These are phyloP conservation scores for Bombus pyrosoma DNA, from an alignment of 1,140 invertebrate genomes.

Conservation along the genomic window DNA sequence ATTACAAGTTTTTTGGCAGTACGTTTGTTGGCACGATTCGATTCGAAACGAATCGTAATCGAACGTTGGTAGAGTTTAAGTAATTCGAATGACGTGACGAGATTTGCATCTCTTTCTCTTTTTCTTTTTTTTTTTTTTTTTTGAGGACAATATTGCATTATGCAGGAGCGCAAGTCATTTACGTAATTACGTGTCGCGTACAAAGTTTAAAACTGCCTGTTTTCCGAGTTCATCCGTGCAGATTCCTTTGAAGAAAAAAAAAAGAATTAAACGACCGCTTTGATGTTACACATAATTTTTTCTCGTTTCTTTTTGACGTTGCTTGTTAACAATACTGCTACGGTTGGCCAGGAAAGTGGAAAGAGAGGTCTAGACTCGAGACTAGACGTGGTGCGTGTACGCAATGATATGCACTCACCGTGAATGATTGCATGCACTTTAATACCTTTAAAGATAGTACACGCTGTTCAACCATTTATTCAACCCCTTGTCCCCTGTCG, in stretches of 20 bases:
- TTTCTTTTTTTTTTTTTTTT: too few species aligned
- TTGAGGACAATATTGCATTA: neutral
- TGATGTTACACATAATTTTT: conserved; percentile 50
- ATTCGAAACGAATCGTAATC: neutral
- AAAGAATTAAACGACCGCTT: conserved; percentile 42
- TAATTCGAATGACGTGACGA: neutral
- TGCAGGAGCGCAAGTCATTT: neutral
- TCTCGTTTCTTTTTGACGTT: conserved; percentile 41
- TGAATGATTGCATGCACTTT: conserved; percentile 44
- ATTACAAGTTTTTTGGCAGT: neutral
- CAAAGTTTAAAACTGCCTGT: conserved; percentile 10
- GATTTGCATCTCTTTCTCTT: neutral
- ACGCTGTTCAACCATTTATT: conserved; percentile 10
- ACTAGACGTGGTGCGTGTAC: conserved; percentile 38
- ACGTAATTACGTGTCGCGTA: conserved; percentile 18
- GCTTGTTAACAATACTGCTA: conserved; percentile 25
- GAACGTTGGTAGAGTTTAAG: neutral
- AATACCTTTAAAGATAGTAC: conserved; percentile 35
- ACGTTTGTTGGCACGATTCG: neutral
- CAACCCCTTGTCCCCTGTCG: conserved; percentile 1
- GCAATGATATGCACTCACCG: conserved; percentile 44
- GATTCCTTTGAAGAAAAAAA: conserved; percentile 38
- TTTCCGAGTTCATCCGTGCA: conserved; percentile 32
- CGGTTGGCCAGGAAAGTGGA: conserved; percentile 44
- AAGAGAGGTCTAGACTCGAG: conserved; percentile 37